These are phyloP conservation scores for Oreohelix idahoensis DNA, from an alignment of 1,140 invertebrate species.

Conservation along the genomic window DNA sequence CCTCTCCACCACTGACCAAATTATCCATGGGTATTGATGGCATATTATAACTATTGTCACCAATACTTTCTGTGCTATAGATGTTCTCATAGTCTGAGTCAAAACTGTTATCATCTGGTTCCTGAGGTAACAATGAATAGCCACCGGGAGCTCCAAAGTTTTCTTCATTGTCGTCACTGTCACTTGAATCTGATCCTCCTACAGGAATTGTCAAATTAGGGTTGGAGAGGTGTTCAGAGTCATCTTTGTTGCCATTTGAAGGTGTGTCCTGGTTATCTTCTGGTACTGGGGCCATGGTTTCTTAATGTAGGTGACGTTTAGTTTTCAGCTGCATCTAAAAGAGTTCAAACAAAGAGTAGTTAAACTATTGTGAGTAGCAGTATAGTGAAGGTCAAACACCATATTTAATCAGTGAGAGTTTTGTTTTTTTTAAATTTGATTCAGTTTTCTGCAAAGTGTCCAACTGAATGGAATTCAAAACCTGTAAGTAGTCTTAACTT, in stretches of 20 bases:
- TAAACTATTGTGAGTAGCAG: not conserved
- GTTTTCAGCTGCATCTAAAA: not conserved
- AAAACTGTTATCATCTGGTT: conserved; percentile 9
- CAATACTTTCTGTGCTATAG: not conserved
- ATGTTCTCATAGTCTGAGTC: not conserved
- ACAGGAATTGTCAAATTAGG: not conserved
- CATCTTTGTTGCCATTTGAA: conserved; percentile 5
- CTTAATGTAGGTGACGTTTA: not conserved
- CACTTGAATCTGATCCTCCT: conserved; percentile 14
- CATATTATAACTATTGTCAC: not conserved
- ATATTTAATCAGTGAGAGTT: too few species aligned
- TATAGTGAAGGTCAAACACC: not conserved
- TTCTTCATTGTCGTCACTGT: conserved; percentile 2
- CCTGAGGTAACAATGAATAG: conserved; percentile 25
- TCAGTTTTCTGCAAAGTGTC: too few species aligned
- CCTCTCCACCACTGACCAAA: not conserved
- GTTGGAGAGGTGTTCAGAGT: conserved; percentile 14
- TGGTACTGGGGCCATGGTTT: conserved; percentile 28
- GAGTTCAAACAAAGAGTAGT: not conserved
- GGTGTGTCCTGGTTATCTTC: conserved; percentile 26
- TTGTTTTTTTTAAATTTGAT: too few species aligned
- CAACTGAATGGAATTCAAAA: too few species aligned
- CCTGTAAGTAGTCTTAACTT: too few species aligned
- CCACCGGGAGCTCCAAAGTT: not conserved
- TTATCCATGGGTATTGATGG: not conserved